Base-by-base conservation (phyloP, 2,888 invertebrate species). In the Dinocampus coccinellae region DNA sequence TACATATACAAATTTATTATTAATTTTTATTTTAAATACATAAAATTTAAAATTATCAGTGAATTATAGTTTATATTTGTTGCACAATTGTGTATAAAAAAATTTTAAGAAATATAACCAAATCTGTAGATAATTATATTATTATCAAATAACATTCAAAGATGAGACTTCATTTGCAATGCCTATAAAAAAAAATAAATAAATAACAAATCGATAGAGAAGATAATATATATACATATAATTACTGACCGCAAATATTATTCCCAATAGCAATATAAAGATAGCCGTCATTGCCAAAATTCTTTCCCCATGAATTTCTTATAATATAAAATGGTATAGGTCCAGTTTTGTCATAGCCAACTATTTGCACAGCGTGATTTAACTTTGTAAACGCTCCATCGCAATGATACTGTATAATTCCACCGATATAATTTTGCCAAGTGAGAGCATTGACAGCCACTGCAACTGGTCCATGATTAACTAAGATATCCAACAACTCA, bases 381-480 rank as follows among this genome's bases (percentile, higher is more conserved):
- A 94, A 86, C 52, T 89, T 89, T 0, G 81, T 66, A 0, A 89
- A 85, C 0, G 89, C 85, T 2, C 91, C 90, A 68, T 92, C 91
- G 89, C 96, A 96, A 81, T 95, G 93, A 82, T 90, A 94, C 83
- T 95, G 93, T 81, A 96, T 94, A 39, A 95, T 91, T 0, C 96
- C 96, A 0, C 94, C 95, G 9, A 95, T 88, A 84, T 96, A 96
- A 87, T 95, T 92, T 87, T 95, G 94, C 96, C 96, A 96, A 0
- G 92, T 91, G 33, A 93, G 89, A 0, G 95, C 96, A 87, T 96
- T 96, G 0, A 96, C 93, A 0, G 94, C 94, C 0, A 92, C 95
- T 0, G 93, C 90, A 1, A 96, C 91, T 0, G 96, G 96, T 0
- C 96, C 96, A 82, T 93, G 91, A 13, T 88, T 89, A 4, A 92